Evolutionary conservation across 2,113 vertebrate species (phyloP).

Genomic region (Odobenus rosmarus): DNA sequence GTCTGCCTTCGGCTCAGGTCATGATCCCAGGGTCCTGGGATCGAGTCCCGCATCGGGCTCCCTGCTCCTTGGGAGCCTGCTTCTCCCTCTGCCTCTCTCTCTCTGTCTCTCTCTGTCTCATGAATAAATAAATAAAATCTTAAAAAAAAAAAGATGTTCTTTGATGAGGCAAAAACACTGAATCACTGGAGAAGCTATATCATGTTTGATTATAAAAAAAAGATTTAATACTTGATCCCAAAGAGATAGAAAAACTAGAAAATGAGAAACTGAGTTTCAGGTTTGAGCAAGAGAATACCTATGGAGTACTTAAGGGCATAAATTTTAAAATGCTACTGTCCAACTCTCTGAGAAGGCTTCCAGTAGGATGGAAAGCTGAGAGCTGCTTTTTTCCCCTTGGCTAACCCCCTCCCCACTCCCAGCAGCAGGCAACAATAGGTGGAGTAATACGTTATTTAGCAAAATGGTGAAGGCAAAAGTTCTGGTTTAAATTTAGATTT

Average conservation of each 20-base stretch:
- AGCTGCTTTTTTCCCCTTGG: neutral
- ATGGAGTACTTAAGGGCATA: neutral
- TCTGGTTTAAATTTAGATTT: conserved; percentile 14
- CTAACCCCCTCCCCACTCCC: neutral
- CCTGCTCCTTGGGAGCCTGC: too few relatives aligned
- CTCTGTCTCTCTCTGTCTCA: too few relatives aligned
- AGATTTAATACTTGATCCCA: neutral
- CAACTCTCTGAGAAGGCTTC: neutral
- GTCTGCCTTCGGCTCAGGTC: too few relatives aligned
- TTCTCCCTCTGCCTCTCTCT: too few relatives aligned
- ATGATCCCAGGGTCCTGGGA: too few relatives aligned
- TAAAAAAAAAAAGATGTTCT: too few relatives aligned
- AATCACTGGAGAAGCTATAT: neutral
- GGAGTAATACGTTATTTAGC: neutral
- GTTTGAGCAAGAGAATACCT: neutral
- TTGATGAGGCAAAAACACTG: neutral
- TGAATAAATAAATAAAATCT: too few relatives aligned
- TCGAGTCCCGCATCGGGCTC: too few relatives aligned
- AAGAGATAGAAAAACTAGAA: neutral
- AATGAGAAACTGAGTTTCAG: neutral
- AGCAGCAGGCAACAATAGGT: neutral
- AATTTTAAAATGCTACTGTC: neutral
- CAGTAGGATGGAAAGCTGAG: neutral
- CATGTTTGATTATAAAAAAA: neutral
- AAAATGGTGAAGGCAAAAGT: neutral